Evolutionary conservation across 1,140 invertebrate genomes (phyloP).

Genomic region (Varroa destructor): DNA sequence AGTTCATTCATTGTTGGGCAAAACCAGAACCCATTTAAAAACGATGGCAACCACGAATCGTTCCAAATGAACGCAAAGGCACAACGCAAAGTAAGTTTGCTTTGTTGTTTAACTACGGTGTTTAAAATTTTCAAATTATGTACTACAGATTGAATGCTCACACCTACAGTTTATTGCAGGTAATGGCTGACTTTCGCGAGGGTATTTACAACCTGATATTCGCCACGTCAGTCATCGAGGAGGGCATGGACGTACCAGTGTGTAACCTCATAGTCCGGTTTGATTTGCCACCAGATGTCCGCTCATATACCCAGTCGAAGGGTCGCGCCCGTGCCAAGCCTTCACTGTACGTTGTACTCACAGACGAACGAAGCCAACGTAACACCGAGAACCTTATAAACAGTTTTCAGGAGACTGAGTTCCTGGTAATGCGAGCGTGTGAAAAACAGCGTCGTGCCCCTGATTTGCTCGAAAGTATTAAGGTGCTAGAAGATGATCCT

Average conservation of each 20-base stretch:
- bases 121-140: too few species aligned
- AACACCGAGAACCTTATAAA: neutral
- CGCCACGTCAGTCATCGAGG: slow-evolving; percentile 62
- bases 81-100: slow-evolving; percentile 63
- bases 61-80: slow-evolving; percentile 24
- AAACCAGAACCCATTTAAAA: neutral
- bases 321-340: slow-evolving; percentile 51
- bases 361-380: slow-evolving; percentile 40
- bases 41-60: neutral
- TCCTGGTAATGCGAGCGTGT: neutral
- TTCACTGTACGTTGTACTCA: slow-evolving; percentile 55
- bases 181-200: slow-evolving; percentile 67
- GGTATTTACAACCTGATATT: slow-evolving; percentile 83
- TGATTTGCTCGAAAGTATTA: neutral
- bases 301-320: slow-evolving; percentile 60
- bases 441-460: neutral
- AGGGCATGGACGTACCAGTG: slow-evolving; percentile 63
- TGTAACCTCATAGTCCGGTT: slow-evolving; percentile 65
- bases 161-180: too few species aligned
- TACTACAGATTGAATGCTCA: too few species aligned
- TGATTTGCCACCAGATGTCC: slow-evolving; percentile 52
- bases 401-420: slow-evolving; percentile 19
- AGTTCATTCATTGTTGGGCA: slow-evolving; percentile 33
- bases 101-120: slow-evolving; percentile 36
- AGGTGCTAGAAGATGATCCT: neutral